Percentiles rank a stretch among this genome's conserved stretches.
phyloP scores from a whole-genome alignment of 2,888 invertebrate genomes.

The Dasypolia templi region DNA sequence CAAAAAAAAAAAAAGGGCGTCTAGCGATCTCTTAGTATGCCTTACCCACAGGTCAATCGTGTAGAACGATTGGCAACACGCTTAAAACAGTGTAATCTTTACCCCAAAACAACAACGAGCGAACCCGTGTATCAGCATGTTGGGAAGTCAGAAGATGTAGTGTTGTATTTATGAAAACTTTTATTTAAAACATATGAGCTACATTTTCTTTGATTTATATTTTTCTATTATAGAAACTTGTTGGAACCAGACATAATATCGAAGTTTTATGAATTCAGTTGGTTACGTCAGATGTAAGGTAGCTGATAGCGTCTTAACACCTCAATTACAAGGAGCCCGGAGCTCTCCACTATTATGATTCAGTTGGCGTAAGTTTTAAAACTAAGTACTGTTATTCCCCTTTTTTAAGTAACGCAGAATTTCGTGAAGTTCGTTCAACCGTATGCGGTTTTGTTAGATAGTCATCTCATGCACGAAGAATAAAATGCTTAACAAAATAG shows the following conservation, averaged over 20 bases:
- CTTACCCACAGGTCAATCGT: too few species aligned
- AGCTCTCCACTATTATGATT: slow-evolving; percentile 18
- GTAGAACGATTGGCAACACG: too few species aligned
- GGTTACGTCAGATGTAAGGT: slow-evolving; percentile 1
- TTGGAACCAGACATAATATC: not conserved
- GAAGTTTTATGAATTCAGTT: slow-evolving; percentile 18
- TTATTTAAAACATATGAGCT: slow-evolving; percentile 10
- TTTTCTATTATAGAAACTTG: slow-evolving; percentile 16
- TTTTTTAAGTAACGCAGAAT: not conserved
- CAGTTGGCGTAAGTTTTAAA: slow-evolving; percentile 4
- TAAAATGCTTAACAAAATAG: slow-evolving; percentile 24
- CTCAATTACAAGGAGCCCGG: too few species aligned
- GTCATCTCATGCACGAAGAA: slow-evolving; percentile 26
- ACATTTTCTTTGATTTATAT: slow-evolving; percentile 30
- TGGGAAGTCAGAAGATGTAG: too few species aligned
- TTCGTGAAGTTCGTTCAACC: slow-evolving; percentile 34
- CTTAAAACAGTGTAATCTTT: too few species aligned
- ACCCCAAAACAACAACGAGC: too few species aligned
- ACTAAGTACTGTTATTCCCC: not conserved
- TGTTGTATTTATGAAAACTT: not conserved
- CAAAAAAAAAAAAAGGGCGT: too few species aligned
- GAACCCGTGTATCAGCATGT: too few species aligned
- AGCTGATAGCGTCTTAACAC: not conserved
- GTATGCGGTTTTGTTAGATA: slow-evolving; percentile 25
- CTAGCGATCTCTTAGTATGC: too few species aligned